Evolutionary conservation across 2,797 vertebrate genomes (phyloP).

Genomic region (Molossus alvarezi): DNA sequence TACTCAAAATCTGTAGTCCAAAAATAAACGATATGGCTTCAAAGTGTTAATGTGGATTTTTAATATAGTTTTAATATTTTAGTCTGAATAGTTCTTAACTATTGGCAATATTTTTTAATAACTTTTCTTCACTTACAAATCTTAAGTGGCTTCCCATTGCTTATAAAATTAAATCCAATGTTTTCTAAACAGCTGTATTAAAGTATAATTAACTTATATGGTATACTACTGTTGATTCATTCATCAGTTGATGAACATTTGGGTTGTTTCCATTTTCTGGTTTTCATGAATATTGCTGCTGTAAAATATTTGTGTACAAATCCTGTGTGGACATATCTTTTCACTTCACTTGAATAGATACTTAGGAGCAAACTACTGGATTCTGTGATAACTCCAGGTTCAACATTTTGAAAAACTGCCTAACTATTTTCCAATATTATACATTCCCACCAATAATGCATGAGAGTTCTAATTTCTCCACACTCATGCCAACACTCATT

Average conservation of each 20-base stretch:
- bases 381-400: not conserved
- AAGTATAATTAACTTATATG: not conserved
- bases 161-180: conserved; percentile 3
- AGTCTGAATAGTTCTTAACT: conserved; percentile 35
- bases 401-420: not conserved
- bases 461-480: not conserved
- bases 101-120: not conserved
- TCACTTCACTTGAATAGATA: not conserved
- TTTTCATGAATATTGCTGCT: not conserved
- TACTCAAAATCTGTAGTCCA: not conserved
- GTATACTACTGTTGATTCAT: not conserved
- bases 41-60: not conserved
- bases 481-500: not conserved
- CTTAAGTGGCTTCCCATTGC: not conserved
- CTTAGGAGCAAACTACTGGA: not conserved
- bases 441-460: not conserved
- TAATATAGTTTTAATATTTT: conserved; percentile 12
- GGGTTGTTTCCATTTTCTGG: not conserved
- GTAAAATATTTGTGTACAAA: not conserved
- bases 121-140: not conserved
- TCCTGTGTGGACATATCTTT: not conserved
- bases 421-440: not conserved
- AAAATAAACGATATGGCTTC: not conserved
- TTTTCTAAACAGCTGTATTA: not conserved
- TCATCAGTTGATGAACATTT: conserved; percentile 1